phyloP scores from a whole-genome alignment of 1,140 invertebrate genomes.

The Penaeus vannamei region DNA sequence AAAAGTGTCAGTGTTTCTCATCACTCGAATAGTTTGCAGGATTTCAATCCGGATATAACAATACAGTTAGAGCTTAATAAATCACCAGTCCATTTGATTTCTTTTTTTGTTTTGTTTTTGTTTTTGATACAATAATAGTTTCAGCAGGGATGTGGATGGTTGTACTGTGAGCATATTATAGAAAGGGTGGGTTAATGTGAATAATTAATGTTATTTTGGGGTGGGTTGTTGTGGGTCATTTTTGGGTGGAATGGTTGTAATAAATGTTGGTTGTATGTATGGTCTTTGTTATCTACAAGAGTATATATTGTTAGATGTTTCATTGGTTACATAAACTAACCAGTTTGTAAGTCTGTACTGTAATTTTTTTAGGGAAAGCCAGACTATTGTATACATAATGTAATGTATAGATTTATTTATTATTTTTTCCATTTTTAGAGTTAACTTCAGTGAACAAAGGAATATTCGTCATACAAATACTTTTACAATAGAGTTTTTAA shows the following conservation, averaged over 20 bases:
- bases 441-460: conserved; percentile 23
- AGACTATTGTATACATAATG: conserved; percentile 32
- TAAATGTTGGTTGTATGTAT: conserved; percentile 56
- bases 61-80: too few relatives aligned
- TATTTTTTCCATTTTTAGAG: background rate
- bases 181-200: conserved; percentile 24
- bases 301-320: conserved; percentile 56
- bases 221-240: conserved; percentile 47
- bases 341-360: conserved; percentile 49
- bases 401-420: conserved; percentile 42
- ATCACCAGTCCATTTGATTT: too few relatives aligned
- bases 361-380: conserved; percentile 12
- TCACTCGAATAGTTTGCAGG: too few relatives aligned
- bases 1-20: too few relatives aligned
- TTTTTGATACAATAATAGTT: conserved; percentile 31
- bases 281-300: conserved; percentile 55
- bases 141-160: conserved; percentile 44
- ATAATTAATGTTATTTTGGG: conserved; percentile 5
- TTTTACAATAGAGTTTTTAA: conserved; percentile 41
- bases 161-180: conserved; percentile 34
- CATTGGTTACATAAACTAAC: conserved; percentile 38
- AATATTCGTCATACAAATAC: conserved; percentile 39
- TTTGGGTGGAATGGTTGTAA: conserved; percentile 46
- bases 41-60: too few relatives aligned
- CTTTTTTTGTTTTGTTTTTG: too few relatives aligned